Evolutionary conservation across 2,797 vertebrate genomes (phyloP).

Genomic region (Hyperoplus lanceolatus): DNA sequence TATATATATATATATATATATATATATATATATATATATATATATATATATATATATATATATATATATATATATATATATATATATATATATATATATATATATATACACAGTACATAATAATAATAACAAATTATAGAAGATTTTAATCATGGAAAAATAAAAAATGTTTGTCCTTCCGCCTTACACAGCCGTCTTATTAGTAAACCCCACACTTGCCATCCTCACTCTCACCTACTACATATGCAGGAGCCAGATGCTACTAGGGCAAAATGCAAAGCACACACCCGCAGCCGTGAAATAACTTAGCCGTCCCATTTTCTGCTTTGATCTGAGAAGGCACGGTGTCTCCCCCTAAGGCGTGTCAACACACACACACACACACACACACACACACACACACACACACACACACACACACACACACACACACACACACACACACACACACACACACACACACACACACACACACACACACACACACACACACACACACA

Average conservation of each 20-base stretch:
- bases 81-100: too few species aligned
- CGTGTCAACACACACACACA: slow-evolving; percentile 22
- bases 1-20: too few species aligned
- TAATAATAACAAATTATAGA: slow-evolving; percentile 11
- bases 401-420: too few species aligned
- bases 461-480: too few species aligned
- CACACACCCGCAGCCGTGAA: slow-evolving; percentile 8
- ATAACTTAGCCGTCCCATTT: slow-evolving; percentile 33
- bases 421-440: too few species aligned
- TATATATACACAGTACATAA: too few species aligned
- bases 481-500: too few species aligned
- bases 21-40: too few species aligned
- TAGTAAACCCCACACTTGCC: background rate
- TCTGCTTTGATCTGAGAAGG: slow-evolving; percentile 54
- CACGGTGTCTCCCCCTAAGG: slow-evolving; percentile 26
- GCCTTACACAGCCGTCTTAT: too few species aligned
- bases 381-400: background rate
- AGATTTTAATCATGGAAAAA: slow-evolving; percentile 30
- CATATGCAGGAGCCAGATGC: slow-evolving; percentile 22
- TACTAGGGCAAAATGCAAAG: slow-evolving; percentile 32
- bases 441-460: too few species aligned
- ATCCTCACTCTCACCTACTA: slow-evolving; percentile 19
- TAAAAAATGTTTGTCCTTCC: slow-evolving; percentile 21
- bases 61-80: too few species aligned
- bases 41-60: too few species aligned